A percentile compares a stretch with the other conserved stretches of the same genome.
Conservation (phyloP, 2,113 vertebrate genomes). For the Cyprinodon brontotheroides region DNA sequence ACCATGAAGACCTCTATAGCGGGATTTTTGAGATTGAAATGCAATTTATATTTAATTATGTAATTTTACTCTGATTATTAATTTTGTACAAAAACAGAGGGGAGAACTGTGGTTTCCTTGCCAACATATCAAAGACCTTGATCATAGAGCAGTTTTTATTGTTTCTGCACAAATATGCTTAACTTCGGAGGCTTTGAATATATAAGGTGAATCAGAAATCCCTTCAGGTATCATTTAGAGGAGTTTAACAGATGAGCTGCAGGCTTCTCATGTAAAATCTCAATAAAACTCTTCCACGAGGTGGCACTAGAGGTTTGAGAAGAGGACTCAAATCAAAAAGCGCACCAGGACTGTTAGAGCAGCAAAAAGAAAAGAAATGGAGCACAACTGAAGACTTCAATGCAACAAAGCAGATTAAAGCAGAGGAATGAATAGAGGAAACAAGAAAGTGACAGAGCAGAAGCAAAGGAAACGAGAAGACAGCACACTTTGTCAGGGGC, state of each 20-base stretch:
- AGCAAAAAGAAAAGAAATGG: conserved; percentile 23
- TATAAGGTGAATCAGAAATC: neutral
- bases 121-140: neutral
- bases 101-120: neutral
- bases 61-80: neutral
- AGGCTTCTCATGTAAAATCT: neutral
- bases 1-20: neutral
- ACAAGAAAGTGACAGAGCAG: conserved; percentile 20
- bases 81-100: neutral
- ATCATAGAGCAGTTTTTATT: neutral
- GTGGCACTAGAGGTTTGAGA: conserved; percentile 43
- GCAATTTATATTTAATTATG: neutral
- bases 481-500: conserved; percentile 31
- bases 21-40: neutral
- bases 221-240: neutral
- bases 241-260: neutral
- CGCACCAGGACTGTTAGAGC: neutral
- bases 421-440: conserved; percentile 20
- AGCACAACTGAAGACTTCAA: conserved; percentile 17
- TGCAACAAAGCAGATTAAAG: conserved; percentile 48
- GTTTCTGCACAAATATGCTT: neutral
- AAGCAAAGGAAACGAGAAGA: conserved; percentile 38
- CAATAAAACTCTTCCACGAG: conserved; percentile 18
- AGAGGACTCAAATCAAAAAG: neutral
- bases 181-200: neutral